Percentiles rank a stretch among this genome's conserved stretches.
Evolutionary conservation across 2,888 invertebrate genomes (phyloP).

Genomic region (Therioaphis trifolii): DNA sequence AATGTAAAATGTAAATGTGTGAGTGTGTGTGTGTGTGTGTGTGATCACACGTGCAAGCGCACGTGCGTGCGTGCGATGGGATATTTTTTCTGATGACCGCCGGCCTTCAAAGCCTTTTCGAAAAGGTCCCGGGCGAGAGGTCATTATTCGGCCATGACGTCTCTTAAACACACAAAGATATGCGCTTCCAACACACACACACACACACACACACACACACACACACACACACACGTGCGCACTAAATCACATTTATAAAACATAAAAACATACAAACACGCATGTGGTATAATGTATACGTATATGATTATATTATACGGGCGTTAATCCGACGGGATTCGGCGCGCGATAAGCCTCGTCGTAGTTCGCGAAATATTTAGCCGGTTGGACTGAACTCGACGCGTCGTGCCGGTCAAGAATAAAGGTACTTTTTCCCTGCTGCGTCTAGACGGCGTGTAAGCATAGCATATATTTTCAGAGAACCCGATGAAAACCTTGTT

Average conservation of each 20-base stretch:
- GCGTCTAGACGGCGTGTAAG: no score
- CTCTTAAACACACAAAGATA: constrained; percentile 6
- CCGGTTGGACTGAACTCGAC: no score
- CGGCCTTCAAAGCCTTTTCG: constrained; percentile 20
- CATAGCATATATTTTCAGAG: no score
- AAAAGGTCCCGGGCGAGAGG: constrained; percentile 27
- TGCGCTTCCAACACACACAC: no score
- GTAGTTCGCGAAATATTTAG: no score
- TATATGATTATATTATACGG: neutral
- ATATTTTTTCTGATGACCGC: neutral
- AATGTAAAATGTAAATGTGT: no score
- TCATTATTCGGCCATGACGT: constrained; percentile 51
- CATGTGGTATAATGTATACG: neutral
- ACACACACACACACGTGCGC: neutral
- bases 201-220: neutral
- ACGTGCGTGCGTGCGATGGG: neutral
- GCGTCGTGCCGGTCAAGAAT: no score
- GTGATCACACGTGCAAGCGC: neutral
- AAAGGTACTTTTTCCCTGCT: no score
- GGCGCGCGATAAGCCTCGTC: neutral
- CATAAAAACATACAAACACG: no score
- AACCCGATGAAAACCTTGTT: no score
- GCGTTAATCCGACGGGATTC: constrained; percentile 6
- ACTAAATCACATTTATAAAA: no score
- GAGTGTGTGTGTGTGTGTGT: no score